Evolutionary conservation across 35 echinoderm and acorn worm genomes (phyloP), one percentile per base, ranked within the genome.

Genomic region (Eucidaris tribuloides): DNA sequence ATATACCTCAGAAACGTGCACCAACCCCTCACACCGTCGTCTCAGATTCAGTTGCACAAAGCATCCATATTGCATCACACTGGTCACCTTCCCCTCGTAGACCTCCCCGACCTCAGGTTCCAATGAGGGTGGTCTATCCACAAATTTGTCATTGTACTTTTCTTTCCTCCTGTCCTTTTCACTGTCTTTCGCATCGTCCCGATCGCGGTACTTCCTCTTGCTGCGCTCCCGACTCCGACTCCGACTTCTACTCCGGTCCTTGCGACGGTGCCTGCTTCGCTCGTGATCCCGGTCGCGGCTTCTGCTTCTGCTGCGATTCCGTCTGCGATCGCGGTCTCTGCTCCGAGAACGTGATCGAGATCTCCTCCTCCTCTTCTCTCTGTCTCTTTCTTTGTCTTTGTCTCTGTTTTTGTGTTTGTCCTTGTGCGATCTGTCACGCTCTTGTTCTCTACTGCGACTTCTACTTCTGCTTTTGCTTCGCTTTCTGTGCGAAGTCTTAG

Each of bases 1-100:
- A 60, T 30, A 78, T 80, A 97, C 94, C 94, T 97, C 89, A 57
- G 94, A 97, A 46, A 97, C 92, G 77, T 97, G 94, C 5, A 97
- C 94, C 33, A 97, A 79, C 15, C 94, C 94, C 46, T 97, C 94
- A 66, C 94, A 97, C 63, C 94, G 49, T 44, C 82, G 84, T 42
- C 89, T 83, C 7, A 97, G 78, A 17, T 81, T 82, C 13, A 97
- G 86, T 60, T 97, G 94, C 3, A 97, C 94, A 82, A 97, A 97
- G 48, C 94, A 97, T 14, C 94, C 94, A 79, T 89, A 97, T 64
- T 93, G 85, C 94, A 97, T 97, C 19, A 97, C 84, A 43, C 90
- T 97, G 2, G 89, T 92, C 30, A 97, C 90, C 50, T 97, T 97
- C 19, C 94, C 94, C 22, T 93, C 86, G 58, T 97, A 97, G 2